These are phyloP conservation scores for Rhingia campestris DNA, from an alignment of 2,888 invertebrate genomes.

Conservation along the genomic window DNA sequence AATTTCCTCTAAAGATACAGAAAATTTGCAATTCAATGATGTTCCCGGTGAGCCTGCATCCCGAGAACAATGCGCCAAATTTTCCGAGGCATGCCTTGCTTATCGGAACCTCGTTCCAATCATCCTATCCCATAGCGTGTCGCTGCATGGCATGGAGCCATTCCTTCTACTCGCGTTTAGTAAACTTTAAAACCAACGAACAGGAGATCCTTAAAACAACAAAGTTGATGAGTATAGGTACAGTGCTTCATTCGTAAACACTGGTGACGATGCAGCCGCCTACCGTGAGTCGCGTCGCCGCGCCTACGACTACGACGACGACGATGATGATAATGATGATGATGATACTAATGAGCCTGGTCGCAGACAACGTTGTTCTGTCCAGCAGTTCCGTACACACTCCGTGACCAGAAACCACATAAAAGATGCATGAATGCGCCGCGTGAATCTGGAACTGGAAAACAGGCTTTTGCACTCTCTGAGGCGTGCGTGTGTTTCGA, in stretches of 20 bases:
- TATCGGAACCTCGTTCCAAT: slow-evolving; percentile 17
- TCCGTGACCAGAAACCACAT: slow-evolving; percentile 52
- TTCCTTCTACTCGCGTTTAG: slow-evolving; percentile 12
- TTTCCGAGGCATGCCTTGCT: slow-evolving; percentile 36
- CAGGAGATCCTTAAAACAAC: slow-evolving; percentile 54
- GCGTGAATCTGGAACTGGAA: slow-evolving; percentile 46
- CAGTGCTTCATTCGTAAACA: slow-evolving; percentile 23
- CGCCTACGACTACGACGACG: too few relatives aligned
- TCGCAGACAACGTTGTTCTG: slow-evolving; percentile 61
- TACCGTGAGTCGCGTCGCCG: too few relatives aligned
- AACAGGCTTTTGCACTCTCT: slow-evolving; percentile 42
- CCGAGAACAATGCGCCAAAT: slow-evolving; percentile 62
- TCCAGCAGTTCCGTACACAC: slow-evolving; percentile 49
- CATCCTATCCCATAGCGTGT: background rate
- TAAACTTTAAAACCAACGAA: slow-evolving; percentile 45
- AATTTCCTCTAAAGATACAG: slow-evolving; percentile 58
- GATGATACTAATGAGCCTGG: slow-evolving; percentile 57
- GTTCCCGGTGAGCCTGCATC: slow-evolving; percentile 24
- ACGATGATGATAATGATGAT: slow-evolving; percentile 23
- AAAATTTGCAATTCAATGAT: slow-evolving; percentile 68
- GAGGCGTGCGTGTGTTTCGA: slow-evolving; percentile 21
- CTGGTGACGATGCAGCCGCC: background rate
- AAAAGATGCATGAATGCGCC: slow-evolving; percentile 63
- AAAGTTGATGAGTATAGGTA: slow-evolving; percentile 36
- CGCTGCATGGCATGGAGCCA: background rate